Evolutionary conservation across 2,113 vertebrate genomes (phyloP).

Genomic region (Pongo abelii): DNA sequence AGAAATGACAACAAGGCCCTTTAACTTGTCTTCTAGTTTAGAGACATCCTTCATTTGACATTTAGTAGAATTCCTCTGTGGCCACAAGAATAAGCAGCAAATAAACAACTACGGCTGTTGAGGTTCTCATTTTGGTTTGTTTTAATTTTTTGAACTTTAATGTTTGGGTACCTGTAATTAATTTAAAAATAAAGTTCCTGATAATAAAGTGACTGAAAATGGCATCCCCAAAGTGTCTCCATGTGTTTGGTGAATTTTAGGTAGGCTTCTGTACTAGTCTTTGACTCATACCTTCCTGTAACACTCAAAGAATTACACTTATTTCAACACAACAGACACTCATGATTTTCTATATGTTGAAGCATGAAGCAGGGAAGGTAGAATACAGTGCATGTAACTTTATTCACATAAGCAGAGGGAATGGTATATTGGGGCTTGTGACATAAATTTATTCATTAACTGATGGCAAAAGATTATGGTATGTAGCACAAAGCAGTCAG

Average conservation of each 20-base stretch:
- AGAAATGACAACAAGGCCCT: background rate
- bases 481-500: background rate
- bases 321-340: background rate
- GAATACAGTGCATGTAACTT: background rate
- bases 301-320: background rate
- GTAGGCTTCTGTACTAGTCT: background rate
- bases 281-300: background rate
- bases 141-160: constrained; percentile 39
- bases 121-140: background rate
- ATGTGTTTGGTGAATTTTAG: background rate
- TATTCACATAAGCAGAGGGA: background rate
- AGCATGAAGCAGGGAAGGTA: background rate
- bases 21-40: background rate
- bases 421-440: background rate
- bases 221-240: background rate
- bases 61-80: background rate
- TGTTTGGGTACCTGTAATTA: constrained; percentile 25
- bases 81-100: background rate
- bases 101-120: background rate
- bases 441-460: background rate
- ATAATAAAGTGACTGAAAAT: constrained; percentile 1
- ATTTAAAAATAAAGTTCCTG: constrained; percentile 68
- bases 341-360: background rate
- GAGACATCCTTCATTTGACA: background rate
- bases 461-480: background rate